Percentiles rank a stretch among this genome's conserved stretches.
These are phyloP conservation scores for Eubasilissa regina DNA, from an alignment of 1,140 invertebrate genomes.

Conservation along the genomic window DNA sequence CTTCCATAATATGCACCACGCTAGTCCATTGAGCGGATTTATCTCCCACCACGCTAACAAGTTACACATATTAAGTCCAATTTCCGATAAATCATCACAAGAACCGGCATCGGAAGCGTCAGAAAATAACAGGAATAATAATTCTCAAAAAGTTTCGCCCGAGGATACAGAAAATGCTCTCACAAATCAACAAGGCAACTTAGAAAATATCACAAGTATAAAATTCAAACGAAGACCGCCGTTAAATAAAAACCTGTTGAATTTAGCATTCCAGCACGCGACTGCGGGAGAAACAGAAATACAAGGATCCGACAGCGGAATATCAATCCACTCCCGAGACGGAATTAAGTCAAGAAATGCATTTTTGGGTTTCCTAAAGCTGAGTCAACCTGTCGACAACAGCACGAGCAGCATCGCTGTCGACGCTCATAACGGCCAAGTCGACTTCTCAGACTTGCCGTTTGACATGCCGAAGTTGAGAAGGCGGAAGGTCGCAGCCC, in stretches of 20 bases:
- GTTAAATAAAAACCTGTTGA: conserved; percentile 84
- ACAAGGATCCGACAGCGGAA: conserved; percentile 88
- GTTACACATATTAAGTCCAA: conserved; percentile 88
- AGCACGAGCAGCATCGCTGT: conserved; percentile 68
- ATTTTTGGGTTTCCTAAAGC: conserved; percentile 75
- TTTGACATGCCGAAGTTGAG: conserved; percentile 93
- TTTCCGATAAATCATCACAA: conserved; percentile 92
- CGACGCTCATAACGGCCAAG: conserved; percentile 67
- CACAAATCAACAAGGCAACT: conserved; percentile 70
- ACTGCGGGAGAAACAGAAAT: conserved; percentile 80
- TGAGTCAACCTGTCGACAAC: conserved; percentile 69
- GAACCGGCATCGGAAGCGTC: conserved; percentile 86
- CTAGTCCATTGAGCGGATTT: conserved; percentile 76
- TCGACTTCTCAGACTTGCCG: conserved; percentile 82
- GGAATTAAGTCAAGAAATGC: conserved; percentile 79
- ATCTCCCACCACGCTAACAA: conserved; percentile 79
- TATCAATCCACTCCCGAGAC: conserved; percentile 85
- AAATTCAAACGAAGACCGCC: conserved; percentile 77
- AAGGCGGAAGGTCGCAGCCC: conserved; percentile 76
- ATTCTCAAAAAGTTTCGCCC: conserved; percentile 81
- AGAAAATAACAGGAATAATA: conserved; percentile 85
- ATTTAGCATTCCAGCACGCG: conserved; percentile 77
- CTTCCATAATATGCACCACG: conserved; percentile 73
- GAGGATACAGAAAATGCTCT: conserved; percentile 69
- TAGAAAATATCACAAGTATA: conserved; percentile 69